These are phyloP conservation scores for Potamarius usumacintae DNA, from an alignment of 2,113 vertebrate genomes.

Conservation along the genomic window DNA sequence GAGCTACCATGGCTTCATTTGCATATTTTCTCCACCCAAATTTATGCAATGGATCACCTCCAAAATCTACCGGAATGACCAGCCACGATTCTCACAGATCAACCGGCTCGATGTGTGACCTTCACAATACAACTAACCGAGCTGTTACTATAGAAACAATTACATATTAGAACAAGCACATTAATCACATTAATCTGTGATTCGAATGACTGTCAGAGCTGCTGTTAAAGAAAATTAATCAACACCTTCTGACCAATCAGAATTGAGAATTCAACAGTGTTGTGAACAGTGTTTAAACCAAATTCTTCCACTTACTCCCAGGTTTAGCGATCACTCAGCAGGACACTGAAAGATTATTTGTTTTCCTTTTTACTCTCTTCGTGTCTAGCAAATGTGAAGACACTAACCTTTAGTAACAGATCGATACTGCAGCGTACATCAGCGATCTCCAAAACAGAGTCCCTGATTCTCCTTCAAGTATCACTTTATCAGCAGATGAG, in stretches of 20 bases:
- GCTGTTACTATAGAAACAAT: not conserved
- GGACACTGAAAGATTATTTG: conserved; percentile 23
- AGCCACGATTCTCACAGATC: too few relatives aligned
- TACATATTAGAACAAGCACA: not conserved
- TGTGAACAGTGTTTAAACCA: not conserved
- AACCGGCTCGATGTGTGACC: not conserved
- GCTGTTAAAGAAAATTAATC: not conserved
- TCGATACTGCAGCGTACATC: conserved; percentile 33
- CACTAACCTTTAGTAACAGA: conserved; percentile 45
- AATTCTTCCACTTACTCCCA: not conserved
- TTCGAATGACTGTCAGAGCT: not conserved
- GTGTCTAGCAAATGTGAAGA: conserved; percentile 26
- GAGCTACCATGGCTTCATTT: too few relatives aligned
- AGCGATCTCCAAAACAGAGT: conserved; percentile 25
- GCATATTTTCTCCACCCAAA: too few relatives aligned
- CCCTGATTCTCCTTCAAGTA: conserved; percentile 1
- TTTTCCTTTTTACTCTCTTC: conserved; percentile 39
- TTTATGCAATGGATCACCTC: too few relatives aligned
- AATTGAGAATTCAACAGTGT: not conserved
- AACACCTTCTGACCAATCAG: not conserved
- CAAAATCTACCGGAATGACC: too few relatives aligned
- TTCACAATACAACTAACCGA: not conserved
- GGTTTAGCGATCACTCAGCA: not conserved
- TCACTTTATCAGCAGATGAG: conserved; percentile 19
- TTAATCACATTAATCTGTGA: not conserved